Conservation (phyloP, 2,113 vertebrate genomes). For the Antidorcas marsupialis region DNA sequence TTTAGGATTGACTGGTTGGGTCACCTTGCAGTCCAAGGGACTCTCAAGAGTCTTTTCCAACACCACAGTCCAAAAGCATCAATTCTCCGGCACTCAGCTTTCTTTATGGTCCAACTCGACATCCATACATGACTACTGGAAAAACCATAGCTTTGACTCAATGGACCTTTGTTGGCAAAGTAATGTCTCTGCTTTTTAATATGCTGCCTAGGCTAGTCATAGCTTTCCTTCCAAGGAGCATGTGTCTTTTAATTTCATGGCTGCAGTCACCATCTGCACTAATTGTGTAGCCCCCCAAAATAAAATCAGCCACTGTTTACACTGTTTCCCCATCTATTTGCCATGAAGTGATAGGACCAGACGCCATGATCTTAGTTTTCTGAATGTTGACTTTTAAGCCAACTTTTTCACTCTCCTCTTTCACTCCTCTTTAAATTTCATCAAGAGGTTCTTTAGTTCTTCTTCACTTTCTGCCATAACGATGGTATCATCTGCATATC, state of each 20-base stretch:
- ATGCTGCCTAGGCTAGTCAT: background rate
- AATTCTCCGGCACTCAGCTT: background rate
- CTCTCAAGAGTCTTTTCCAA: background rate
- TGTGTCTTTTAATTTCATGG: background rate
- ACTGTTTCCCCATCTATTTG: background rate
- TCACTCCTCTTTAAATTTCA: background rate
- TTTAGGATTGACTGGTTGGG: background rate
- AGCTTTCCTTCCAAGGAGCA: background rate
- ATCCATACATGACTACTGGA: background rate
- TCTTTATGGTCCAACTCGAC: background rate
- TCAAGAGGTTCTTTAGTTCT: background rate
- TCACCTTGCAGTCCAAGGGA: background rate
- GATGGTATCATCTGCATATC: background rate
- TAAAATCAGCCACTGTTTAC: background rate
- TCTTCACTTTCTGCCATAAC: background rate
- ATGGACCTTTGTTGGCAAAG: background rate
- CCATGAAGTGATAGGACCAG: background rate
- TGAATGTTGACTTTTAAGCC: background rate
- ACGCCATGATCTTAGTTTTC: background rate
- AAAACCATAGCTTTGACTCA: background rate
- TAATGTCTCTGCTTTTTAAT: background rate
- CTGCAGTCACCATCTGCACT: background rate
- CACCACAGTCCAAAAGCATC: background rate
- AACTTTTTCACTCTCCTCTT: background rate
- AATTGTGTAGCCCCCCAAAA: background rate